Evolutionary conservation across 37 sponge, comb jelly and placozoan genomes (phyloP), one percentile per base, ranked within the genome.

Genomic region (Sycon ciliatum): DNA sequence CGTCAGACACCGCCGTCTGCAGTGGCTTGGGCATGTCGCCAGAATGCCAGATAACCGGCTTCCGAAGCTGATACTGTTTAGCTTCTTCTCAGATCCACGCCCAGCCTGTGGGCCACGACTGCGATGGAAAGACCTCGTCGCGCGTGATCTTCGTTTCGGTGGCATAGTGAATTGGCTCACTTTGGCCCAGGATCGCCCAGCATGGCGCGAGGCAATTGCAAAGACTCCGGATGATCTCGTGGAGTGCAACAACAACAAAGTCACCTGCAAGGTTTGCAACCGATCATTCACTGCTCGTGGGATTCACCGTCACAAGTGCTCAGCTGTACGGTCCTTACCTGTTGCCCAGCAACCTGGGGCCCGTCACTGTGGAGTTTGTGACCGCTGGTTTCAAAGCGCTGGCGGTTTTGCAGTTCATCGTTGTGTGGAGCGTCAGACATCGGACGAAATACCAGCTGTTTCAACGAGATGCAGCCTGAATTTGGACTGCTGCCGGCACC

Each of bases 21-120:
- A 73, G 74, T 73, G 74, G 74, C 62, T 73, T 6, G 74, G 74
- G 5, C 73, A 72, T 26, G 11, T 72, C 4, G 73, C 73, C 26
- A n/a, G 73, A 2, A 73, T 73, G 5, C 39, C 74, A 33, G 74
- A 73, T 18, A 30, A 34, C 62, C 34, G 74, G 26, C 9, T 73
- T 2, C 74, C 74, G 4, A 73, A 73, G 38, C 16, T 16, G 27
- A 32, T 73, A 22, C 62, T 73, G n/a, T 73, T 73, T 73, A 39
- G 61, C 2, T 73, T 60, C 62, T 28, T 73, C 29, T 57, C 24
- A 38, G 30, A 73, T 36, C 74, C 74, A 2, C 36, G 74, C 35
- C 74, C 74, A 30, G 36, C 29, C 20, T 73, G 74, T 57, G 38
- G 74, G 2, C 74, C 74, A 33, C 57, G 20, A 40, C 57, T 60